A percentile compares a stretch with the other conserved stretches of the same genome.
phyloP scores from a whole-genome alignment of 2,888 invertebrate genomes.

The Eristalis tenax region DNA sequence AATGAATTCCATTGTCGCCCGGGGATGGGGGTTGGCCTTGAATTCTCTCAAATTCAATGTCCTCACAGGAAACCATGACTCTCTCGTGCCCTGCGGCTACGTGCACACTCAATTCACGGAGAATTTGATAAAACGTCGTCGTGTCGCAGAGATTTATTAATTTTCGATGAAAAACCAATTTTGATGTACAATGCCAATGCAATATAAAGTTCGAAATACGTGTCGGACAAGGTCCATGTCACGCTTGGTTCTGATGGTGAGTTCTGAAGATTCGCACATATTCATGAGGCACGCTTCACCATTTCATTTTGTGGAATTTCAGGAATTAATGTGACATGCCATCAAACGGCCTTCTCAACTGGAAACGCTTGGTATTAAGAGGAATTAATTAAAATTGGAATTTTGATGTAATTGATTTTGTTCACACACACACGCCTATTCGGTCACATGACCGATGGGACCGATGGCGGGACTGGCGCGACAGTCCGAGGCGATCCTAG shows the following conservation, averaged over 20 bases:
- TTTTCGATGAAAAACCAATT: background rate
- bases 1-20: background rate
- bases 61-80: background rate
- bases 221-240: background rate
- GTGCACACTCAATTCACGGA: background rate
- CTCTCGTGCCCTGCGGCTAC: background rate
- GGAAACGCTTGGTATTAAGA: background rate
- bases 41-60: background rate
- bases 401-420: background rate
- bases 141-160: background rate
- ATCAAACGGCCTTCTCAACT: background rate
- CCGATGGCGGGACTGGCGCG: no score
- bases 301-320: background rate
- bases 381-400: background rate
- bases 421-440: no score
- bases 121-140: no score
- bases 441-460: no score
- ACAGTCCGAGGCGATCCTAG: no score
- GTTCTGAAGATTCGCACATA: background rate
- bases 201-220: background rate
- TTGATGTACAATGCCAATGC: background rate
- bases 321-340: background rate
- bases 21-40: background rate
- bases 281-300: background rate
- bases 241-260: background rate